These are phyloP conservation scores for Sturnira hondurensis DNA, from an alignment of 2,113 vertebrate genomes.

Conservation along the genomic window DNA sequence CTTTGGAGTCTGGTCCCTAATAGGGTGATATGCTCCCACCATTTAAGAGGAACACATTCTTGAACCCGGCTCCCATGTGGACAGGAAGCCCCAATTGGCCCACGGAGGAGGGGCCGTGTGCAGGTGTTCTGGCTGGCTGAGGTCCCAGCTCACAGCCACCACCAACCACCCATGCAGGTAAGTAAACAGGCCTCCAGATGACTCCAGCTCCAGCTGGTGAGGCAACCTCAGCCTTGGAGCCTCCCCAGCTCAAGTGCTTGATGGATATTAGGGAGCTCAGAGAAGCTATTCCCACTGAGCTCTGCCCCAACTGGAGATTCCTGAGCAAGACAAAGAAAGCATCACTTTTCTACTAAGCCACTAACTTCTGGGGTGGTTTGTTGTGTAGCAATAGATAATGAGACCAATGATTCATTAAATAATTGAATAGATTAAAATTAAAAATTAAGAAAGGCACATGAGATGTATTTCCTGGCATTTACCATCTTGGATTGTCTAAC, in stretches of 20 bases:
- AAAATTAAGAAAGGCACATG: not conserved
- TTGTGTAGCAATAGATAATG: not conserved
- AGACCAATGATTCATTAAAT: not conserved
- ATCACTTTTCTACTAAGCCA: not conserved
- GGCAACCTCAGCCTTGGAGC: not conserved
- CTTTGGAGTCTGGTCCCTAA: not conserved
- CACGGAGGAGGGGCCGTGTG: too few relatives aligned
- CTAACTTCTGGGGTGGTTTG: not conserved
- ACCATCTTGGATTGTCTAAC: not conserved
- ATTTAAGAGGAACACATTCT: not conserved
- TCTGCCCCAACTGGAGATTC: not conserved
- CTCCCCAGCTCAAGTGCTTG: not conserved
- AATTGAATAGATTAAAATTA: not conserved
- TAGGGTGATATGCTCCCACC: rapidly evolving
- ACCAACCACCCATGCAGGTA: not conserved
- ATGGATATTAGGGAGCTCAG: not conserved
- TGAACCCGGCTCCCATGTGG: not conserved
- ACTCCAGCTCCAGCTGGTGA: not conserved
- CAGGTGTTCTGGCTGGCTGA: not conserved
- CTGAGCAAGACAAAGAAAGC: not conserved
- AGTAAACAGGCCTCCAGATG: not conserved
- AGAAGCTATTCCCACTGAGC: not conserved
- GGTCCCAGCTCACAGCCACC: not conserved
- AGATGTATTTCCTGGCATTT: not conserved
- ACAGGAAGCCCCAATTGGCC: not conserved